Percentiles rank a stretch among this genome's conserved stretches.
phyloP scores from a whole-genome alignment of 2,113 vertebrate genomes.

The Tapirus terrestris region DNA sequence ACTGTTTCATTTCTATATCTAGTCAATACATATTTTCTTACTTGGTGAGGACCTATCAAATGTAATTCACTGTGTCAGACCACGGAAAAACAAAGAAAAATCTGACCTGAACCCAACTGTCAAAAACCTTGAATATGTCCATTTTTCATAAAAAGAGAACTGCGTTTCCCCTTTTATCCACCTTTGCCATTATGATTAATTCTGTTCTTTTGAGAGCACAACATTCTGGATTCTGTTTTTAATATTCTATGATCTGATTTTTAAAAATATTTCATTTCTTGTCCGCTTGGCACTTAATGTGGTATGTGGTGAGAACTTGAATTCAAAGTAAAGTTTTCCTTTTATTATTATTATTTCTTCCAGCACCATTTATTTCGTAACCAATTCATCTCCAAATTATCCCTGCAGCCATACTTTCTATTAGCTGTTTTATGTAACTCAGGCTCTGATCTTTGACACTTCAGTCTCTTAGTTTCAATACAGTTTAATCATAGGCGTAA shows the following conservation, averaged over 20 bases:
- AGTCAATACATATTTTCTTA: not conserved
- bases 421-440: not conserved
- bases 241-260: not conserved
- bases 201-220: not conserved
- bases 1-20: not conserved
- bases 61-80: not conserved
- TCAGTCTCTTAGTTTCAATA: accelerated
- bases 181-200: not conserved
- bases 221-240: not conserved
- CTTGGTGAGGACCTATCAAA: not conserved
- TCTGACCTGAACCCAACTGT: not conserved
- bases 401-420: not conserved
- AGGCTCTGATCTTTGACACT: not conserved
- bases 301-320: not conserved
- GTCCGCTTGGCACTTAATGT: not conserved
- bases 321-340: not conserved
- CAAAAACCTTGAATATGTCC: not conserved
- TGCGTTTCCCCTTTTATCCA: not conserved
- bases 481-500: not conserved
- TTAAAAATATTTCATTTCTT: not conserved
- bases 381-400: too few species aligned
- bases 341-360: not conserved
- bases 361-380: accelerated
- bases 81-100: not conserved
- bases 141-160: not conserved